Evolutionary conservation across 1,140 invertebrate species (phyloP).

Genomic region (Amyelois transitella): DNA sequence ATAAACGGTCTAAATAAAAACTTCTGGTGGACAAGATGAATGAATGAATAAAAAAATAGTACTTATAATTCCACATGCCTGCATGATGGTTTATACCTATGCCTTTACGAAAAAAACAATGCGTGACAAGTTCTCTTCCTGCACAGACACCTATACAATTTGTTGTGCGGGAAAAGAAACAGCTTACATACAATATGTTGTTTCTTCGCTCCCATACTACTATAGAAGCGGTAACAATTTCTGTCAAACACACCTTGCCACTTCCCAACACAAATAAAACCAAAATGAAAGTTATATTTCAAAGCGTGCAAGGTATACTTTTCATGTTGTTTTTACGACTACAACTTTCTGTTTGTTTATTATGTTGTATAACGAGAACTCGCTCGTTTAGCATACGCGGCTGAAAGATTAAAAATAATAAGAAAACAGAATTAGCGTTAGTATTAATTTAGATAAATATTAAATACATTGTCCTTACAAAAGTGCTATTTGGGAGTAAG

Average conservation of each 20-base stretch:
- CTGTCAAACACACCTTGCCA: slow-evolving; percentile 8
- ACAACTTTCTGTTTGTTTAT: slow-evolving; percentile 23
- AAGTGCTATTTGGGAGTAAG: not conserved
- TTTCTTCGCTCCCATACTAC: not conserved
- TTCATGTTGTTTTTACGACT: slow-evolving; percentile 19
- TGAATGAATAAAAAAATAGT: too few relatives aligned
- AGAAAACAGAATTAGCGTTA: not conserved
- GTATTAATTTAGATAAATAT: too few relatives aligned
- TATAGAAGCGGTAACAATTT: slow-evolving; percentile 3
- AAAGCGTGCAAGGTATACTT: slow-evolving; percentile 7
- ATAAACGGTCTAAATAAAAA: too few relatives aligned
- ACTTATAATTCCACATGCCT: too few relatives aligned
- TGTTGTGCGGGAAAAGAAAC: too few relatives aligned
- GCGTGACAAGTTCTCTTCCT: too few relatives aligned
- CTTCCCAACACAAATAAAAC: slow-evolving; percentile 14
- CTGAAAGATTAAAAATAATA: not conserved
- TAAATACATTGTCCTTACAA: not conserved
- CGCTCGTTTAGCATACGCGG: not conserved
- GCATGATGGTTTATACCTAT: too few relatives aligned
- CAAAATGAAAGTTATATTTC: slow-evolving; percentile 12
- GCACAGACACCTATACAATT: too few relatives aligned
- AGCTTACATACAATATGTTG: too few relatives aligned
- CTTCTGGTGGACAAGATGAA: too few relatives aligned
- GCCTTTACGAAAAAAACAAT: too few relatives aligned
- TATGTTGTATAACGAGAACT: slow-evolving; percentile 7